Conservation (phyloP, 92 coral and sea anemone species). For the Diadumene lineata region DNA sequence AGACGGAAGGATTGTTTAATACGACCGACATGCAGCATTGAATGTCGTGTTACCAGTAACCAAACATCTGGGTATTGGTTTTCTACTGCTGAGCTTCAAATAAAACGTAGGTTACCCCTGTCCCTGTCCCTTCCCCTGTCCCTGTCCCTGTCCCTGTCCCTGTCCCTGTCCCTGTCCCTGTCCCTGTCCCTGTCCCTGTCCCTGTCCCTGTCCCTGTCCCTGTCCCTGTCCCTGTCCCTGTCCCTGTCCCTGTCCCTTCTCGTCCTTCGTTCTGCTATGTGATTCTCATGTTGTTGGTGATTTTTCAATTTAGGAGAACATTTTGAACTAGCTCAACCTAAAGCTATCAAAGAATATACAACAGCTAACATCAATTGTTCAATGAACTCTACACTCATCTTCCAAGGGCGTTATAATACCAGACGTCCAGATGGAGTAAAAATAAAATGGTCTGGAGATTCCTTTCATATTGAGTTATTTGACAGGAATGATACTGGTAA, state of each 20-base stretch:
- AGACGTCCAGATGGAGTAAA: conserved; percentile 50
- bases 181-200: no score
- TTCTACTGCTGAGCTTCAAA: conserved; percentile 24
- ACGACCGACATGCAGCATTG: conserved; percentile 5
- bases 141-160: no score
- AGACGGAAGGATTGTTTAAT: background rate
- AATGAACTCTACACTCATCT: conserved; percentile 4
- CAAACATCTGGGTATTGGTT: conserved; percentile 56
- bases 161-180: no score
- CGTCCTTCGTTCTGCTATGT: no score
- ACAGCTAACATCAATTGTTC: conserved; percentile 14
- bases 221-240: no score
- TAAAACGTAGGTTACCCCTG: background rate
- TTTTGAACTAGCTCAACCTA: no score
- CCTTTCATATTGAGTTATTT: conserved; percentile 38
- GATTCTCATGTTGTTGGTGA: no score
- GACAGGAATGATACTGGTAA: conserved; percentile 48
- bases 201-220: no score
- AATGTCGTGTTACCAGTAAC: conserved; percentile 47
- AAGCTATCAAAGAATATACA: background rate
- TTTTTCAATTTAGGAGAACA: no score
- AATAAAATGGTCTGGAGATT: conserved; percentile 31
- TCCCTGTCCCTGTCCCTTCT: no score
- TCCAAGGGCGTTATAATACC: conserved; percentile 9
- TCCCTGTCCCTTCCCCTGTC: no score